phyloP scores from a whole-genome alignment of 1,140 invertebrate species.

The Acromyrmex heyeri region DNA sequence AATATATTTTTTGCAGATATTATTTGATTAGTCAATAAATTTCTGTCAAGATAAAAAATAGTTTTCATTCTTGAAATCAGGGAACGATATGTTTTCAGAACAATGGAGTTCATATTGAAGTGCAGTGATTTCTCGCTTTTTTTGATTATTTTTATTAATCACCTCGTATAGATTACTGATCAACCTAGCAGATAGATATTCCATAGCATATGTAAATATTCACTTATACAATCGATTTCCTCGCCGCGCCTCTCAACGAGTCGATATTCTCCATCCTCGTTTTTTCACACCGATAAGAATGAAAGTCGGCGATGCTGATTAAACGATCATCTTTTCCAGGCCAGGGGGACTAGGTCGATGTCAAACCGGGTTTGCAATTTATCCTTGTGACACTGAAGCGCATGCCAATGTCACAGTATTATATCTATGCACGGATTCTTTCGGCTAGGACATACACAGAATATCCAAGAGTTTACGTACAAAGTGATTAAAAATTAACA shows the following conservation, averaged over 20 bases:
- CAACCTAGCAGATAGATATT: slow-evolving; percentile 11
- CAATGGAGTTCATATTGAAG: background rate
- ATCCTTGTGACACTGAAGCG: slow-evolving; percentile 76
- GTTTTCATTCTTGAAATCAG: too few relatives aligned
- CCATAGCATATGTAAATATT: slow-evolving; percentile 40
- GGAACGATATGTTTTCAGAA: background rate
- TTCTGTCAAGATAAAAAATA: too few relatives aligned
- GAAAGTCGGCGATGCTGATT: slow-evolving; percentile 49
- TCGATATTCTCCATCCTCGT: slow-evolving; percentile 30
- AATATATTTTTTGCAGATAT: too few relatives aligned
- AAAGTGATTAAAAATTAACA: background rate
- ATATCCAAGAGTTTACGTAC: background rate
- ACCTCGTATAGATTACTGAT: background rate
- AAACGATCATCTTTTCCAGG: slow-evolving; percentile 74
- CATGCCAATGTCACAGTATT: slow-evolving; percentile 68
- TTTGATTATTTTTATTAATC: slow-evolving; percentile 1
- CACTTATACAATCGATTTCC: slow-evolving; percentile 51
- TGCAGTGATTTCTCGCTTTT: background rate
- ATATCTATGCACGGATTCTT: slow-evolving; percentile 54
- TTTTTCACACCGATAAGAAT: slow-evolving; percentile 57
- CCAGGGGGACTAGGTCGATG: slow-evolving; percentile 80
- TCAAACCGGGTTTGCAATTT: slow-evolving; percentile 74
- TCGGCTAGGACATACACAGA: background rate
- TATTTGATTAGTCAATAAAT: too few relatives aligned
- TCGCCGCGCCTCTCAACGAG: slow-evolving; percentile 12